Percentiles rank a stretch among this genome's conserved stretches.
These are phyloP conservation scores for Polydrusus pterygomalis DNA, from an alignment of 2,888 invertebrate genomes.

Conservation along the genomic window DNA sequence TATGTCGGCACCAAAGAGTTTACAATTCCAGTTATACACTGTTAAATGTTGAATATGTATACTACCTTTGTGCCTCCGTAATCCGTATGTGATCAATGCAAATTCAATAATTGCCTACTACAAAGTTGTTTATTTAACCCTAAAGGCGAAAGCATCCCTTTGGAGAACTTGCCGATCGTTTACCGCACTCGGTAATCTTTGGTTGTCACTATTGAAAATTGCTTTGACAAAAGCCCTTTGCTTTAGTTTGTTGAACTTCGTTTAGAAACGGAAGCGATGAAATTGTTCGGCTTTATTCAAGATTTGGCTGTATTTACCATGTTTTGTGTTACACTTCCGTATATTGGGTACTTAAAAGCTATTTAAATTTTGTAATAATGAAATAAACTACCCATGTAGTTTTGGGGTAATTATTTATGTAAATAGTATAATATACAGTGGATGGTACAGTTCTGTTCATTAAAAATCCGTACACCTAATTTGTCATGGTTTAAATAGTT, in stretches of 20 bases:
- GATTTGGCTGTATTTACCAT: constrained; percentile 11
- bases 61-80: constrained; percentile 41
- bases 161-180: constrained; percentile 44
- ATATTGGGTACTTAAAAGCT: not conserved
- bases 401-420: not conserved
- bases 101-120: constrained; percentile 52
- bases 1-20: constrained; percentile 2
- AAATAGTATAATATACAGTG: not conserved
- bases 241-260: constrained; percentile 34
- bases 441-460: too few relatives aligned
- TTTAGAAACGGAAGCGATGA: constrained; percentile 36
- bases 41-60: constrained; percentile 32
- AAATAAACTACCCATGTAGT: not conserved
- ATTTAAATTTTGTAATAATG: not conserved
- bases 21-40: not conserved
- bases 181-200: constrained; percentile 42
- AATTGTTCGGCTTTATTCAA: constrained; percentile 33
- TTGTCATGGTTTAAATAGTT: too few relatives aligned
- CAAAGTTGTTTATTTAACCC: constrained; percentile 44
- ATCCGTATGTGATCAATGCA: constrained; percentile 51
- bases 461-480: too few relatives aligned
- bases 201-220: constrained; percentile 39
- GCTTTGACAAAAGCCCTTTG: constrained; percentile 45
- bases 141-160: constrained; percentile 35
- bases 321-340: constrained; percentile 30